A percentile compares a stretch with the other conserved stretches of the same genome.
phyloP scores from a whole-genome alignment of 2,888 invertebrate species.

The Zygothrica quintamaculata region DNA sequence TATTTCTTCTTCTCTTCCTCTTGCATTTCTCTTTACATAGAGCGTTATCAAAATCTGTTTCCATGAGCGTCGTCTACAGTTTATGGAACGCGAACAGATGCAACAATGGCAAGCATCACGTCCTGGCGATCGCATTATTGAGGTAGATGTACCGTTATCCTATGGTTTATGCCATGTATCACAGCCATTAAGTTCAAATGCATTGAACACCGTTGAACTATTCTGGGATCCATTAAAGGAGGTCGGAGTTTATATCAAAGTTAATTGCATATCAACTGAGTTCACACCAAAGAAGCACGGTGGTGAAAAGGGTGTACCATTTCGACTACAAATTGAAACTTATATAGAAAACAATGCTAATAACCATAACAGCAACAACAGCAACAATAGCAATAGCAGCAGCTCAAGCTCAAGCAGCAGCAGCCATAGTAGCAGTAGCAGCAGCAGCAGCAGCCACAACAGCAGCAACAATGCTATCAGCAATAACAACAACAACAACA shows the following conservation, averaged over 20 bases:
- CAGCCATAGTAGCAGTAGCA: constrained; percentile 2
- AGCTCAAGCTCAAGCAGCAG: constrained; percentile 20
- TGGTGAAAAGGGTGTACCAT: constrained; percentile 98
- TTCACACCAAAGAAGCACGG: constrained; percentile 99
- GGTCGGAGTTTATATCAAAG: constrained; percentile 97
- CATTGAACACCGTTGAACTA: constrained; percentile 93
- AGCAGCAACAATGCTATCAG: constrained; percentile 26
- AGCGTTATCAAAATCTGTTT: constrained; percentile 96
- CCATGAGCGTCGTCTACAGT: constrained; percentile 97
- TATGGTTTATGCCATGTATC: constrained; percentile 95
- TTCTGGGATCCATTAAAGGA: constrained; percentile 98
- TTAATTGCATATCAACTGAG: constrained; percentile 98
- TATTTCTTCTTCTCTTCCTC: constrained; percentile 76
- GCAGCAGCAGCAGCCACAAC: constrained; percentile 24
- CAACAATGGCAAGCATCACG: constrained; percentile 94
- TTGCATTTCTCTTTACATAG: too few species aligned
- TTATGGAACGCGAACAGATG: constrained; percentile 97
- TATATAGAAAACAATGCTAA: constrained; percentile 83
- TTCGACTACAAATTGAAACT: constrained; percentile 97
- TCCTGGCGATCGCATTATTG: constrained; percentile 96
- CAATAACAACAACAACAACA: constrained; percentile 46
- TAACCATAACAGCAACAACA: constrained; percentile 38
- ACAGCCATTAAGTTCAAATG: constrained; percentile 88
- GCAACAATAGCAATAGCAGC: constrained; percentile 28
- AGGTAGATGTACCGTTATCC: constrained; percentile 96